A percentile compares a stretch with the other conserved stretches of the same genome.
These are phyloP conservation scores for Agrilus planipennis DNA, from an alignment of 1,140 invertebrate species.

Conservation along the genomic window DNA sequence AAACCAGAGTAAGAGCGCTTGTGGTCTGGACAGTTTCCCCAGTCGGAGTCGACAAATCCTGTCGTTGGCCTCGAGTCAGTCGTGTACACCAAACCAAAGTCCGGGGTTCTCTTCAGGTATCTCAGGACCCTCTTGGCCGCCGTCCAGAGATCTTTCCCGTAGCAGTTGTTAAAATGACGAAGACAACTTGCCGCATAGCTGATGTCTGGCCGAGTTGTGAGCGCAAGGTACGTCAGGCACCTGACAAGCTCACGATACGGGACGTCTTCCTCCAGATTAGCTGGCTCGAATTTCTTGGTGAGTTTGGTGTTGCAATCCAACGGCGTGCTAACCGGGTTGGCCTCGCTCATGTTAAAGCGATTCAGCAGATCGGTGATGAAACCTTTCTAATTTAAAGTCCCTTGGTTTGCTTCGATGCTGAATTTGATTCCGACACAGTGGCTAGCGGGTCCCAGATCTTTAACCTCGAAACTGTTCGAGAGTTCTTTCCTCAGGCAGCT, in stretches of 20 bases:
- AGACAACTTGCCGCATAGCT: slow-evolving; percentile 32
- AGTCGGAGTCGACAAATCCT: slow-evolving; percentile 26
- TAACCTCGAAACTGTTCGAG: slow-evolving; percentile 12
- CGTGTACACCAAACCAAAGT: neutral
- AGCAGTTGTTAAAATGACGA: slow-evolving; percentile 33
- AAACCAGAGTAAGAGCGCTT: slow-evolving; percentile 31
- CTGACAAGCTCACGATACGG: slow-evolving; percentile 19
- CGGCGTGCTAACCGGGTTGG: slow-evolving; percentile 14
- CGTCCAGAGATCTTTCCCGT: slow-evolving; percentile 28
- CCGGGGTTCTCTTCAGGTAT: slow-evolving; percentile 19
- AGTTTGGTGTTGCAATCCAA: neutral
- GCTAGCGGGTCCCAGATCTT: slow-evolving; percentile 9
- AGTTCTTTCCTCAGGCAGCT: neutral
- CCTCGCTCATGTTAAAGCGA: slow-evolving; percentile 14
- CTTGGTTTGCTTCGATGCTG: neutral
- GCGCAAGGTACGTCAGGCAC: slow-evolving; percentile 32
- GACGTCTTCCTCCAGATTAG: neutral
- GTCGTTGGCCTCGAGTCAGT: neutral
- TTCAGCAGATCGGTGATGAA: slow-evolving; percentile 12
- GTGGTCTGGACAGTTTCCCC: slow-evolving; percentile 18
- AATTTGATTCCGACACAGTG: slow-evolving; percentile 15
- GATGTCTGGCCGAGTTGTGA: slow-evolving; percentile 35
- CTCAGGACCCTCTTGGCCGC: slow-evolving; percentile 33
- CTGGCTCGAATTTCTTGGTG: neutral
- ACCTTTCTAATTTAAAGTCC: slow-evolving; percentile 2